Conservation (phyloP, 1,140 invertebrate species). For the Chrysoperla carnea region DNA sequence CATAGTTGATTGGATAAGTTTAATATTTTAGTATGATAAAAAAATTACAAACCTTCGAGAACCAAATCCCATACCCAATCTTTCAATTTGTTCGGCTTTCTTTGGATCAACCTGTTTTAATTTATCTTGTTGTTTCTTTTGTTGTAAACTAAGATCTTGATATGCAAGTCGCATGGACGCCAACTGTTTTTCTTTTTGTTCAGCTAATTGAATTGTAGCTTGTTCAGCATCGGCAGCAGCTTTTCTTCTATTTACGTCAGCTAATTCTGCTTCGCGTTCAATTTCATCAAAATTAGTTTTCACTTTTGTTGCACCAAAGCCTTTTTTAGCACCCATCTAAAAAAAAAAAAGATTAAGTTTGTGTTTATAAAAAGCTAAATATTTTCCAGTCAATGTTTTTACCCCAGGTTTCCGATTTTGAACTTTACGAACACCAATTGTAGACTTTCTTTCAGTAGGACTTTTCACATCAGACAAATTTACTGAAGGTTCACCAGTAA, state of each 20-base stretch:
- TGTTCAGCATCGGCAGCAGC: constrained; percentile 34
- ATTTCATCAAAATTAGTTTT: constrained; percentile 92
- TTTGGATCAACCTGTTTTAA: constrained; percentile 60
- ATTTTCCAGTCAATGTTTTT: constrained; percentile 6
- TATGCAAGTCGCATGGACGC: constrained; percentile 76
- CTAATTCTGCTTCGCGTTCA: constrained; percentile 70
- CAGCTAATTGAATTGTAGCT: constrained; percentile 14
- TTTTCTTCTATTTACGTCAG: constrained; percentile 52
- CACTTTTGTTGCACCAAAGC: constrained; percentile 90
- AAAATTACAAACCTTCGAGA: constrained; percentile 26
- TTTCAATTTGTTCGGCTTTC: constrained; percentile 77
- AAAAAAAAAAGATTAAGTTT: constrained; percentile 8
- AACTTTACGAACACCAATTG: constrained; percentile 49
- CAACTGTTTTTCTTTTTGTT: constrained; percentile 39
- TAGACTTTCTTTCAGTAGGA: constrained; percentile 35
- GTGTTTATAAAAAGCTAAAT: not conserved
- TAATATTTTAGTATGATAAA: too few species aligned
- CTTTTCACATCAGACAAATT: constrained; percentile 12
- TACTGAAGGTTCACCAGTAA: constrained; percentile 17
- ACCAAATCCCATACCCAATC: constrained; percentile 83
- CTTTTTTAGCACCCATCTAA: constrained; percentile 70
- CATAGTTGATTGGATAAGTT: too few species aligned
- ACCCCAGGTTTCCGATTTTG: constrained; percentile 44
- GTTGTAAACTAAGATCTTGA: constrained; percentile 62
- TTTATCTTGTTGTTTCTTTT: constrained; percentile 63